Base-by-base conservation (phyloP, 1,140 invertebrate genomes). In the Meloidogyne exigua region DNA sequence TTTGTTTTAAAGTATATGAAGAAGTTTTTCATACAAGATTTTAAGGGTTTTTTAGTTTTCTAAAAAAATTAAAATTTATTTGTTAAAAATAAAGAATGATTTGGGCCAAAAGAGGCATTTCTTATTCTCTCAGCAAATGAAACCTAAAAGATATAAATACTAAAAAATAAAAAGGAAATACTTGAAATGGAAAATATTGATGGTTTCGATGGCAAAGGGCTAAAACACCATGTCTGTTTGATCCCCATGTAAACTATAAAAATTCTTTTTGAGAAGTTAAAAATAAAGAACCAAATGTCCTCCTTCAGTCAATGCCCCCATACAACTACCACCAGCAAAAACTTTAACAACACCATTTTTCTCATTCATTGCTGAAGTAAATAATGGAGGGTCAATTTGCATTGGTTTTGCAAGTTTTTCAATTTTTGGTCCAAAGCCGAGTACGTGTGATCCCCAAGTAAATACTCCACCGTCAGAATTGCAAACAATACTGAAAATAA, bases 1-100 rank as follows among this genome's bases (percentile, higher is more conserved):
- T n/a, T n/a, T n/a, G n/a, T n/a, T n/a, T n/a, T n/a, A n/a, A n/a
- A n/a, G n/a, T n/a, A n/a, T n/a, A n/a, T n/a, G n/a, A n/a, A n/a
- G n/a, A n/a, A n/a, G n/a, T n/a, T n/a, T n/a, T n/a, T n/a, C n/a
- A n/a, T n/a, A n/a, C n/a, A n/a, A n/a, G n/a, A n/a, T n/a, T n/a
- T n/a, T n/a, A n/a, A n/a, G n/a, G n/a, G n/a, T n/a, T n/a, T 32
- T 32, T 32, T 32, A 32, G n/a, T n/a, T n/a, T 32, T 32, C 28
- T 3, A 32, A 32, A 32, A 69, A 72, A 9, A n/a, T 68, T 66
- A 36, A 49, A 42, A 32, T 49, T 36, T 49, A 13, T 75, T 26
- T 7, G 80, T 73, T 18, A 84, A 62, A 63, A 84, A 81, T 26
- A 82, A 23, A n/a, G 83, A 77, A 72, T 82, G 81, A 26, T 74